Evolutionary conservation across 1,140 invertebrate species (phyloP).

Genomic region (Augochlora pura): DNA sequence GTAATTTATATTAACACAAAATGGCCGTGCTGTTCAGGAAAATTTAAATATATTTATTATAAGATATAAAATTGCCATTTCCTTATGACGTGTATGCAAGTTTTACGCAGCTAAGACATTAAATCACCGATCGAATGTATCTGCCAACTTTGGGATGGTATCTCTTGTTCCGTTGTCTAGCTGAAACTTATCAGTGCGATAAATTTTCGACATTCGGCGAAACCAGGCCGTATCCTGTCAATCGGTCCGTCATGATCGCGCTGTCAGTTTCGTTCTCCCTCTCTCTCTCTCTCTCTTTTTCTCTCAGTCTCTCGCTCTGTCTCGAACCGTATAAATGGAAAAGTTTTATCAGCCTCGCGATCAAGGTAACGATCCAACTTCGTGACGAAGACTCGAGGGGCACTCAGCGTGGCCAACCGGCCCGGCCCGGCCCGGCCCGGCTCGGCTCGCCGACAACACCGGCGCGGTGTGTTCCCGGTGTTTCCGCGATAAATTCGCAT

Average conservation of each 20-base stretch:
- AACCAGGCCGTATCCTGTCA: background rate
- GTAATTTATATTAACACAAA: too few relatives aligned
- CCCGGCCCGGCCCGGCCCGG: too few relatives aligned
- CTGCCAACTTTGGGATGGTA: background rate
- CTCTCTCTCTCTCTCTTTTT: too few relatives aligned
- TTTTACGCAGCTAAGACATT: too few relatives aligned
- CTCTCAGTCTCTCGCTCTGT: too few relatives aligned
- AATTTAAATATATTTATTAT: too few relatives aligned
- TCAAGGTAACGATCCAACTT: conserved; percentile 38
- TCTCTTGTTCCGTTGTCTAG: background rate
- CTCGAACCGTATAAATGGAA: conserved; percentile 10
- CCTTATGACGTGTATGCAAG: too few relatives aligned
- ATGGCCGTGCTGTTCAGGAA: too few relatives aligned
- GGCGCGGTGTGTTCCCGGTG: background rate
- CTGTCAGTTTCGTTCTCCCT: too few relatives aligned
- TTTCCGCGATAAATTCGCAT: conserved; percentile 56
- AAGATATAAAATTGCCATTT: too few relatives aligned
- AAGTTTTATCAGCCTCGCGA: conserved; percentile 31
- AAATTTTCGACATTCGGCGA: background rate
- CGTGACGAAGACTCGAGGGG: conserved; percentile 3
- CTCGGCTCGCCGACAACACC: too few relatives aligned
- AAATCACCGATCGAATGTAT: background rate
- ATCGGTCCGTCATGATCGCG: background rate
- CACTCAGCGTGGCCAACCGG: background rate
- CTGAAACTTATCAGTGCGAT: background rate